Conservation (phyloP, 2,113 vertebrate genomes). For the Pipra filicauda region DNA sequence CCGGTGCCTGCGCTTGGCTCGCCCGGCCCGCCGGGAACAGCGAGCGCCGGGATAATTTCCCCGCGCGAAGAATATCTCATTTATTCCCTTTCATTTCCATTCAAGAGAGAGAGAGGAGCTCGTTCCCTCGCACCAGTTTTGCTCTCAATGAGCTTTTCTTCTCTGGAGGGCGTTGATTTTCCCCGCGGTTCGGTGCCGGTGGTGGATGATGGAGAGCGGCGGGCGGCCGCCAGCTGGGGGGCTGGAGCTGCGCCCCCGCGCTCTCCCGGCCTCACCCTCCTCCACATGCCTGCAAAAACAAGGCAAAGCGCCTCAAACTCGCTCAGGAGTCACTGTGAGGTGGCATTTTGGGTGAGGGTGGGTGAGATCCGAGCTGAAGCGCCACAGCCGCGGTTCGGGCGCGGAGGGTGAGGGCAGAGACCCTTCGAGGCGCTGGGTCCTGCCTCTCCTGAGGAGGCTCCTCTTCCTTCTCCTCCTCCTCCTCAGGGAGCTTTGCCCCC, state of each 20-base stretch:
- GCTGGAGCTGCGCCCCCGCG: not conserved
- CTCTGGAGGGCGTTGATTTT: not conserved
- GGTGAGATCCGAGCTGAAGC: not conserved
- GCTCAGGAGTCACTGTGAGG: not conserved
- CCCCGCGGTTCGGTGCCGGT: not conserved
- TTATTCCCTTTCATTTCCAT: not conserved
- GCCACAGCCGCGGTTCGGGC: accelerated
- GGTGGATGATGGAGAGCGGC: not conserved
- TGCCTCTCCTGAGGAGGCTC: not conserved
- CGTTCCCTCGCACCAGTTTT: not conserved
- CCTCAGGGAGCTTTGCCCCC: not conserved
- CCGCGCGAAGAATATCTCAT: not conserved
- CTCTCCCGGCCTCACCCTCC: not conserved
- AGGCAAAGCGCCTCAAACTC: accelerated
- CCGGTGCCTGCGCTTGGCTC: not conserved
- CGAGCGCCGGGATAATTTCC: not conserved
- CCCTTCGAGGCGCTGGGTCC: not conserved
- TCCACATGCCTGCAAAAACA: not conserved
- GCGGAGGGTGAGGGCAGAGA: not conserved
- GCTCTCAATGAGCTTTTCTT: not conserved
- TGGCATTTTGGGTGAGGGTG: not conserved
- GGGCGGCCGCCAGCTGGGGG: not conserved
- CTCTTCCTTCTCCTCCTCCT: not conserved
- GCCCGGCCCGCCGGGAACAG: not conserved
- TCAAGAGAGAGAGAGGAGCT: not conserved